Evolutionary conservation across 2,888 invertebrate species (phyloP).

Genomic region (Luperina nickerlii): DNA sequence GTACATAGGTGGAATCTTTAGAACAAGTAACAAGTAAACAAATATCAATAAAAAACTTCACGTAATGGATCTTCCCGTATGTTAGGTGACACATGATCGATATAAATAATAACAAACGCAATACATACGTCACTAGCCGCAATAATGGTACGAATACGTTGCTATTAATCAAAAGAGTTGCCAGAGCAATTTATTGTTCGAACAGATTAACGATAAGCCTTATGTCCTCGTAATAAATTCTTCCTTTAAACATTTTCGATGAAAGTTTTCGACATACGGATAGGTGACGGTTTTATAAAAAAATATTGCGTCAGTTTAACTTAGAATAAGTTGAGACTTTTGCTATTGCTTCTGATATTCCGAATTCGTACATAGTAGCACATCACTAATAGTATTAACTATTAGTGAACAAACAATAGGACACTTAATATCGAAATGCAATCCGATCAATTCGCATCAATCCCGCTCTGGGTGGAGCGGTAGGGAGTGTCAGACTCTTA

Average conservation of each 20-base stretch:
- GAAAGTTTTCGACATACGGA: conserved; percentile 30
- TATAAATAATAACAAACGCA: conserved; percentile 31
- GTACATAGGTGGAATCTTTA: background rate
- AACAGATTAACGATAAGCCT: conserved; percentile 80
- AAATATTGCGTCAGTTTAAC: conserved; percentile 4
- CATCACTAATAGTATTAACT: no score
- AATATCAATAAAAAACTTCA: background rate
- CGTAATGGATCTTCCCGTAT: background rate
- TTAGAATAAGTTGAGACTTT: background rate
- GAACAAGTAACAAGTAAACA: background rate
- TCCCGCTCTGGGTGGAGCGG: no score
- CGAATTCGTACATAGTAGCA: no score
- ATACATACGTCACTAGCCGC: conserved; percentile 71
- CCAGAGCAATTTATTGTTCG: conserved; percentile 77
- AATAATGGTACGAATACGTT: conserved; percentile 73
- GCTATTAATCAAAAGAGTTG: conserved; percentile 81
- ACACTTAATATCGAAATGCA: no score
- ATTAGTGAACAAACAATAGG: background rate
- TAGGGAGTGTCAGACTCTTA: no score
- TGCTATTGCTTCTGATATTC: background rate
- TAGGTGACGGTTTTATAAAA: conserved; percentile 46
- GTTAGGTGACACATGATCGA: conserved; percentile 14
- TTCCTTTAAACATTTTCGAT: conserved; percentile 57
- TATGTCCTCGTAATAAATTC: conserved; percentile 73
- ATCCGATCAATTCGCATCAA: no score